Percentiles rank a stretch among this genome's conserved stretches.
These are phyloP conservation scores for Nymphalis urticae DNA, from an alignment of 2,888 invertebrate genomes.

Conservation along the genomic window DNA sequence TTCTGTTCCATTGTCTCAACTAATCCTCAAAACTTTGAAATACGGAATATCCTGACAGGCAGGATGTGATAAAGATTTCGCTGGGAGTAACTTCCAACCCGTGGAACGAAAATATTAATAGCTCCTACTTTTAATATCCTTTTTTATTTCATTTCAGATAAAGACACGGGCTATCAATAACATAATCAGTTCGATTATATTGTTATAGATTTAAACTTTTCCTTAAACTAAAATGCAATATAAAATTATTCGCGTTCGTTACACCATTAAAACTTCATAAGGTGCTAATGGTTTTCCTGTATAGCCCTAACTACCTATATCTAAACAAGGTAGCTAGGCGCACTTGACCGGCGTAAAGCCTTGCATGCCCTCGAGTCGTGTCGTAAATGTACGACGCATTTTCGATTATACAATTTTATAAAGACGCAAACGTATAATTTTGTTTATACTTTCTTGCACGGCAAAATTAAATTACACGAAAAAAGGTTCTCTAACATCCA, in stretches of 20 bases:
- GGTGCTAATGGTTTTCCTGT: constrained; percentile 39
- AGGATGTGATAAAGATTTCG: too few relatives aligned
- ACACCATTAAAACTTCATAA: constrained; percentile 26
- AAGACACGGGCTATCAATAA: neutral
- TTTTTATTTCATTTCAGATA: neutral
- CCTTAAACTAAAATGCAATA: constrained; percentile 13
- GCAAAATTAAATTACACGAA: too few relatives aligned
- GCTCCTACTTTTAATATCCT: too few relatives aligned
- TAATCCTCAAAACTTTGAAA: too few relatives aligned
- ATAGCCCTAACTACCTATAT: constrained; percentile 27
- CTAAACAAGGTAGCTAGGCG: constrained; percentile 53
- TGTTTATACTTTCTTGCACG: neutral
- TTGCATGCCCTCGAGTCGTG: constrained; percentile 47
- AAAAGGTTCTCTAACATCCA: too few relatives aligned
- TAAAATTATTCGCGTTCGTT: constrained; percentile 17
- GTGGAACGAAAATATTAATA: too few relatives aligned
- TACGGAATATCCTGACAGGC: too few relatives aligned
- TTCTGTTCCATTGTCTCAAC: too few relatives aligned
- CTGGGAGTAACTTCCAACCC: too few relatives aligned
- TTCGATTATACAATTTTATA: constrained; percentile 14
- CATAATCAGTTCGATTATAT: neutral
- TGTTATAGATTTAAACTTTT: constrained; percentile 3
- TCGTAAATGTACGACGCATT: constrained; percentile 36
- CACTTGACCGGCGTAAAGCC: constrained; percentile 59
- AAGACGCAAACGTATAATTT: neutral